phyloP scores from a whole-genome alignment of 2,888 invertebrate genomes.

The Polia nebulosa region DNA sequence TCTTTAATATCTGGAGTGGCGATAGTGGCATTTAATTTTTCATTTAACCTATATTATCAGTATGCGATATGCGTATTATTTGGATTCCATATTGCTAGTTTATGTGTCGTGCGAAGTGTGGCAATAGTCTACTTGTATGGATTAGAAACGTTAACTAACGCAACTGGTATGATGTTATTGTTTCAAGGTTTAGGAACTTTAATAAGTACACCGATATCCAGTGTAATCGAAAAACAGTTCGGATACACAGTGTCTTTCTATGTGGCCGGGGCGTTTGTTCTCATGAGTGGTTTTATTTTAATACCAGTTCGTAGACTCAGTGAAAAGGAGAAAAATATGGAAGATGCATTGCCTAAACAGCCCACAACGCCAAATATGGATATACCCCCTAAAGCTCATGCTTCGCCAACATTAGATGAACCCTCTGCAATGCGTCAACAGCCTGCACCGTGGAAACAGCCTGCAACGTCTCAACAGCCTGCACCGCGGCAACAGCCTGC shows the following conservation, averaged over 20 bases:
- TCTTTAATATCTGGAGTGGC: conserved; percentile 74
- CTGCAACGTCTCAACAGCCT: neutral
- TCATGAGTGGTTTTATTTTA: conserved; percentile 77
- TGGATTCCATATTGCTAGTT: conserved; percentile 79
- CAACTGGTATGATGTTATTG: conserved; percentile 83
- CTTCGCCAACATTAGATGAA: neutral
- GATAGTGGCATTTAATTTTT: conserved; percentile 78
- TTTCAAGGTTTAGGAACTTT: conserved; percentile 85
- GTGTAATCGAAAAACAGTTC: conserved; percentile 75
- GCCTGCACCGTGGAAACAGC: no score
- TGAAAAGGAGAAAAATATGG: conserved; percentile 50
- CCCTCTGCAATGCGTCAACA: neutral
- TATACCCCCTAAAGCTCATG: neutral
- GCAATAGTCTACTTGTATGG: conserved; percentile 84
- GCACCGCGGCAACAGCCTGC: neutral
- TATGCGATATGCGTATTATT: conserved; percentile 78
- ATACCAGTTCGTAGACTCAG: conserved; percentile 71
- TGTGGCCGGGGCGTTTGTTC: conserved; percentile 78
- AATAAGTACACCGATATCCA: conserved; percentile 83
- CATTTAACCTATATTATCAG: conserved; percentile 80
- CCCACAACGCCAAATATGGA: neutral
- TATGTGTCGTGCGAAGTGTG: conserved; percentile 80
- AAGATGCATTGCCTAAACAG: neutral
- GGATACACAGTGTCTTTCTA: conserved; percentile 80
- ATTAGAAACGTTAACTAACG: conserved; percentile 85